Evolutionary conservation across 2,797 vertebrate species (phyloP), one percentile per base, ranked within the genome.

Genomic region (Onychomys torridus): DNA sequence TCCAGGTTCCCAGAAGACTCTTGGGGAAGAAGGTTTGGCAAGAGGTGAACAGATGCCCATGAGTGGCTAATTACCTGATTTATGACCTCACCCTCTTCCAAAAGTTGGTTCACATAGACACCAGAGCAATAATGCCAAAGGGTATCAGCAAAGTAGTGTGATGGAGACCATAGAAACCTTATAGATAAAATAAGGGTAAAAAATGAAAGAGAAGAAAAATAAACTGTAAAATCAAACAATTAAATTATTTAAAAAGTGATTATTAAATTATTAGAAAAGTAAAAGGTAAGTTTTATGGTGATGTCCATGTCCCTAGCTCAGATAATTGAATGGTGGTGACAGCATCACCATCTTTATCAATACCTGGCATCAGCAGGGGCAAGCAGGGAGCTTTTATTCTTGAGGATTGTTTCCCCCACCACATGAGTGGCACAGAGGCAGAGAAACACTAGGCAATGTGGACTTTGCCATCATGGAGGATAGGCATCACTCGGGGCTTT

Each of bases 171-270:
- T 32, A 21, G 63, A 34, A 78, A 52, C 29, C 6, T 27, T 17
- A 46, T 40, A 34, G 79, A 75, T 25, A 69, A 84, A 92, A 55
- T 19, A 67, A 77, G 63, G 49, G 55, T 6, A 73, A 77, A 75
- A 90, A 93, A 91, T 65, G 3, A 43, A 63, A 93, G n/a, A 90
- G 21, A 84, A 82, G 46, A 46, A 85, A 94, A 90, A 86, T 27
- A 59, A 87, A 59, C 59, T 19, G 40, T 57, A 73, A 93, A 75
- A 84, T 75, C 0, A 49, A 94, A 43, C 9, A 77, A 61, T 49
- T 59, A 32, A 71, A 17, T 52, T 27, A 19, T 21, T 55, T n/a
- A n/a, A 89, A 77, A 82, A 86, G 46, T 25, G 82, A 90, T n/a
- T n/a, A 61, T 49, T 59, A 32, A 69, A 17, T 52, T 25, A 19